phyloP scores from a whole-genome alignment of 2,888 invertebrate genomes.

The Tenthredo scrophulariae region DNA sequence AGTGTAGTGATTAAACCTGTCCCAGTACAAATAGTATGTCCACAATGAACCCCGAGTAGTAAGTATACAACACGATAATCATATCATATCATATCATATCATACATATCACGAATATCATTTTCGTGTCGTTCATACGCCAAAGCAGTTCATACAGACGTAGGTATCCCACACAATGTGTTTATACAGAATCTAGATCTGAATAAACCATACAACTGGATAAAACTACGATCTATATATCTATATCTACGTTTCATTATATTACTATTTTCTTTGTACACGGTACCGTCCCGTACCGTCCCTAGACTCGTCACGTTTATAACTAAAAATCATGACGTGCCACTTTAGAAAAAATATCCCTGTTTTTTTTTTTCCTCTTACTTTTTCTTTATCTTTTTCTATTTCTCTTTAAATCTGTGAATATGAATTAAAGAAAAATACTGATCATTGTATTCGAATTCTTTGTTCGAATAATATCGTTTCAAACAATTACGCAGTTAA shows the following conservation, averaged over 20 bases:
- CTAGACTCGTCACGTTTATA: not conserved
- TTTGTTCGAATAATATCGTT: not conserved
- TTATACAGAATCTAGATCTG: not conserved
- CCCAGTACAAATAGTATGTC: slow-evolving; percentile 74
- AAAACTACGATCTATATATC: not conserved
- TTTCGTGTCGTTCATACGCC: not conserved
- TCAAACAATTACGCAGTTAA: slow-evolving; percentile 18
- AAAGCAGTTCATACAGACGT: not conserved
- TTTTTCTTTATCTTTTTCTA: not conserved
- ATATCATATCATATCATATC: not conserved
- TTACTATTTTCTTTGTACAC: slow-evolving; percentile 32
- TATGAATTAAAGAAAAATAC: not conserved
- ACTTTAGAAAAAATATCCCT: slow-evolving; percentile 4
- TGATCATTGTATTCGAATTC: not conserved
- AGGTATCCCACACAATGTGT: not conserved
- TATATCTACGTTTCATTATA: slow-evolving; percentile 22
- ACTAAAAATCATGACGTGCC: slow-evolving; percentile 35
- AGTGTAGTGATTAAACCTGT: slow-evolving; percentile 18
- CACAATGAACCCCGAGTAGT: slow-evolving; percentile 80
- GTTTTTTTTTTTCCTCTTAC: slow-evolving; percentile 50
- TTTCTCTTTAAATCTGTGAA: not conserved
- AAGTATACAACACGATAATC: slow-evolving; percentile 69
- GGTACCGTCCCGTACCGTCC: not conserved
- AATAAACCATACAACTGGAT: not conserved
- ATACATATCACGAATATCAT: not conserved